These are phyloP conservation scores for Paracentrotus lividus DNA, from an alignment of 53 echinoderm and acorn worm genomes.

Conservation along the genomic window DNA sequence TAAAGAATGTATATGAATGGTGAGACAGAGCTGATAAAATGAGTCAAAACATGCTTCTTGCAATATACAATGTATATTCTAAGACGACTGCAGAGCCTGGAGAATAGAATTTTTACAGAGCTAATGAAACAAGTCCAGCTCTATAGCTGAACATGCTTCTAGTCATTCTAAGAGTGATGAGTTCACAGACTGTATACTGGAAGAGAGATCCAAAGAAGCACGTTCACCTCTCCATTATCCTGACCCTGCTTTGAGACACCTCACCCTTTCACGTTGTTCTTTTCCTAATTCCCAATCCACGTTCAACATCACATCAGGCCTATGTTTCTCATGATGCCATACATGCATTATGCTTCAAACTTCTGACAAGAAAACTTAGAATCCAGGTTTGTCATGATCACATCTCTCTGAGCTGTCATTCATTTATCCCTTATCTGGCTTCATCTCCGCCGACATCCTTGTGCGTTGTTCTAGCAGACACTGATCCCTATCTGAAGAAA, in stretches of 20 bases:
- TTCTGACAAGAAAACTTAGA: neutral
- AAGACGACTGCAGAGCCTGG: no score
- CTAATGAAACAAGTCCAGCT: neutral
- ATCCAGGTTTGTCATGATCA: conserved; percentile 10
- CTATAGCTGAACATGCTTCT: neutral
- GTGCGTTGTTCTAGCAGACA: neutral
- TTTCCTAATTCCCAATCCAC: neutral
- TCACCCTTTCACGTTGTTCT: conserved; percentile 17
- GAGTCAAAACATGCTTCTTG: no score
- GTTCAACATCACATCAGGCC: neutral
- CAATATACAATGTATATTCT: no score
- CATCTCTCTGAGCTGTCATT: neutral
- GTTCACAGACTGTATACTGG: neutral
- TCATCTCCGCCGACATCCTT: neutral
- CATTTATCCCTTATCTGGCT: neutral
- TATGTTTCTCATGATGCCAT: neutral
- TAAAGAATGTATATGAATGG: no score
- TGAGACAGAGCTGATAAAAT: no score
- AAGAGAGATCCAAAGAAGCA: neutral
- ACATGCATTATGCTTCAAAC: neutral
- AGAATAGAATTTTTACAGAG: no score
- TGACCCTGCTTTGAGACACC: neutral
- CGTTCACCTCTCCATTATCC: neutral
- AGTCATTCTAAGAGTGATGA: neutral
- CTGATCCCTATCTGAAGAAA: neutral